Percentiles rank a stretch among this genome's conserved stretches.
Conservation (phyloP, 2,888 invertebrate genomes). For the Pollenia angustigena region DNA sequence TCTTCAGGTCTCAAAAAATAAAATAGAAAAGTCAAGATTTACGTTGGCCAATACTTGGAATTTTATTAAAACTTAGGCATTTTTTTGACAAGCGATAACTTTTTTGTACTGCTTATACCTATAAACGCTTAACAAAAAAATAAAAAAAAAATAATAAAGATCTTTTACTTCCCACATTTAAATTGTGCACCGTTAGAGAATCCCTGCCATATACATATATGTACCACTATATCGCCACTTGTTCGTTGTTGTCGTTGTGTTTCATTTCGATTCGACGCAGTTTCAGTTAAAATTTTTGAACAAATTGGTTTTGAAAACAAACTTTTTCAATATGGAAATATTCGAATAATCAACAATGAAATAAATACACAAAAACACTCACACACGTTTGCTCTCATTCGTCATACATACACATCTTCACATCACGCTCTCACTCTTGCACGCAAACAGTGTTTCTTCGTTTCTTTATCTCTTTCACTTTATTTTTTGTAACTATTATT, state of each 20-base stretch:
- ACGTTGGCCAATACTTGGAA: no score
- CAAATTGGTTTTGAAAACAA: conserved; percentile 64
- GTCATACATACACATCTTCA: not conserved
- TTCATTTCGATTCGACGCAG: conserved; percentile 71
- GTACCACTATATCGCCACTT: conserved; percentile 39
- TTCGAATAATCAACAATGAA: conserved; percentile 51
- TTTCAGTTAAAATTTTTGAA: conserved; percentile 63
- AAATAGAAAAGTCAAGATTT: no score
- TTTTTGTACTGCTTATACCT: no score
- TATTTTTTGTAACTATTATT: conserved; percentile 57
- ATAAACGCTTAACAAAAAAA: no score
- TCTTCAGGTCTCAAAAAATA: no score
- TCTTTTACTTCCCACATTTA: no score
- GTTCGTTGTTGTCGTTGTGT: conserved; percentile 48
- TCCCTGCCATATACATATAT: conserved; percentile 4
- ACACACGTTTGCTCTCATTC: conserved; percentile 35
- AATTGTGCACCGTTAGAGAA: conserved; percentile 30
- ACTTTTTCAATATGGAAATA: conserved; percentile 70
- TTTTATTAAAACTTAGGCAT: no score
- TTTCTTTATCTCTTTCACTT: conserved; percentile 1
- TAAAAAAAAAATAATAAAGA: no score
- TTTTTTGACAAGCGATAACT: no score
- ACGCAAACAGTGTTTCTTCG: not conserved
- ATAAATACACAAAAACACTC: not conserved
- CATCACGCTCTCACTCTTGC: not conserved